phyloP scores from a whole-genome alignment of 2,888 invertebrate genomes.

The Leptinotarsa haldemani region DNA sequence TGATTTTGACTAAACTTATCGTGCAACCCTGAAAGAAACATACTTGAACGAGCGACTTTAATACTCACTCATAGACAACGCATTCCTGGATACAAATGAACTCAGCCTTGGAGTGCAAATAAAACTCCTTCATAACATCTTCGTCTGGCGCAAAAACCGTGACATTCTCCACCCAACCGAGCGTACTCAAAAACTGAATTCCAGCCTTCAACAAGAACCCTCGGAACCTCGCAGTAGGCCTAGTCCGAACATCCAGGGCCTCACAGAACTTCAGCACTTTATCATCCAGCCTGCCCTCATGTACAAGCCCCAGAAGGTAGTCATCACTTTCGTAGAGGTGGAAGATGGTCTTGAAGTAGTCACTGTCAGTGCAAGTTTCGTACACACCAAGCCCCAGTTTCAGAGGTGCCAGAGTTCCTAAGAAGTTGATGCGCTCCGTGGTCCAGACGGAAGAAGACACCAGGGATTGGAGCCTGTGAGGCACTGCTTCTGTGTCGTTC shows the following conservation, averaged over 20 bases:
- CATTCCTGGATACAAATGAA: constrained; percentile 60
- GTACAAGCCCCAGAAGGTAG: constrained; percentile 56
- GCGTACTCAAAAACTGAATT: constrained; percentile 53
- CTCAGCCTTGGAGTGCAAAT: constrained; percentile 53
- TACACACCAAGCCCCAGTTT: constrained; percentile 56
- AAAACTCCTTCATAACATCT: constrained; percentile 57
- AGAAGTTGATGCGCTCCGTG: constrained; percentile 57
- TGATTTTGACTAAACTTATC: no score
- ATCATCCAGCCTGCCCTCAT: constrained; percentile 44
- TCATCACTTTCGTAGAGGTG: constrained; percentile 52
- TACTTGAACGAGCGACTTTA: background rate
- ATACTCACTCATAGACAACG: constrained; percentile 56
- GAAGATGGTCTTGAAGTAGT: constrained; percentile 57
- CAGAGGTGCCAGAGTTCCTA: constrained; percentile 52
- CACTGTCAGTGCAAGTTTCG: constrained; percentile 56
- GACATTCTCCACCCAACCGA: constrained; percentile 59
- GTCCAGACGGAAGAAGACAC: constrained; percentile 60
- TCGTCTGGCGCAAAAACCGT: constrained; percentile 58
- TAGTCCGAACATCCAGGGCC: constrained; percentile 53
- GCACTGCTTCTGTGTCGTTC: constrained; percentile 38
- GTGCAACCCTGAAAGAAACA: no score
- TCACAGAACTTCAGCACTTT: constrained; percentile 55
- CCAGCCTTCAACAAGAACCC: constrained; percentile 54
- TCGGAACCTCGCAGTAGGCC: constrained; percentile 44
- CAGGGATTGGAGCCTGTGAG: constrained; percentile 51